Base-by-base conservation (phyloP, 2,113 vertebrate genomes). In the Picathartes gymnocephalus region DNA sequence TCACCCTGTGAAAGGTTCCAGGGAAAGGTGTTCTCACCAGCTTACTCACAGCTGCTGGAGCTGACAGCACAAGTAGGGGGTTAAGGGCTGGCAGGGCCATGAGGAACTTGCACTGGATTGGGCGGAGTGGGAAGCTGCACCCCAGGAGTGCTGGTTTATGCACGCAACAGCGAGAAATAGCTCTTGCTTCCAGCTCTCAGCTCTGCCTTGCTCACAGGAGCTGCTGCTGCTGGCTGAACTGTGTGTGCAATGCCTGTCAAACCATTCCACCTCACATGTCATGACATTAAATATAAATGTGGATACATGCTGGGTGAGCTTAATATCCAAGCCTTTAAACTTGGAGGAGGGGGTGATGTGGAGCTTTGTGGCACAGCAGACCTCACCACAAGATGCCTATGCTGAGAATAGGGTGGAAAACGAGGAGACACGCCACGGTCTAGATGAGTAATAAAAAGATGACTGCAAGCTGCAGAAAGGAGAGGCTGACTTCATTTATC, bases 391-490 rank as follows among this genome's bases (percentile, higher is more conserved):
- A 60, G 45, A 30, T 72, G 78, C 31, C 45, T 44, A 1, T 2
- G 1, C 25, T 76, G 54, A 78, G 62, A 87, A 37, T 9, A 42
- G 53, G 11, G 18, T 60, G 79, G 62, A 85, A 90, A 88, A 94
- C 6, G 13, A 82, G 79, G 74, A 94, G 85, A 45, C 66, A 53
- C 1, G 0, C 74, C 70, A 48, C 0, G 0, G 22, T 53, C 70
- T 61, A 56, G 66, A 60, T 96, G 93, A 94, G 71, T 93, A 93
- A 95, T 56, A 72, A 89, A 95, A 95, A 91, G 90, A 76, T 90
- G 96, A 87, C 92, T 96, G 78, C 81, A 89, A 96, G 92, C 88
- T 92, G 92, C 95, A 92, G 91, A 95, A 85, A 92, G 57, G 70
- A 93, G 90, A 90, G 85, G 92, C 66, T 95, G 93, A 94, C 78